Base-by-base conservation (phyloP, 2,888 invertebrate genomes). In the Coenonympha glycerion region DNA sequence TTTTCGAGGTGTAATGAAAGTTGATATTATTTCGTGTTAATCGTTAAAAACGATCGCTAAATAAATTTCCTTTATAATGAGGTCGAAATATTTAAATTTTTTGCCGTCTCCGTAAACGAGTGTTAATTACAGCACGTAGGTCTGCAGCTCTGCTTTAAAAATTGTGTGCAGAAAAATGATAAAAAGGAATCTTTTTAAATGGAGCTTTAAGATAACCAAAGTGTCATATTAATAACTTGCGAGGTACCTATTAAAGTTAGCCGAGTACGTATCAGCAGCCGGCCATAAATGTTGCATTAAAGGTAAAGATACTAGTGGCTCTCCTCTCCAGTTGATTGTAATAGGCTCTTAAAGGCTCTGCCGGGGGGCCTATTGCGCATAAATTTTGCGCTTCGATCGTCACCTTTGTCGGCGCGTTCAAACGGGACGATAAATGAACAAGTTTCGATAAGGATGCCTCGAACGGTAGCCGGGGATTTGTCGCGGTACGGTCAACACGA, bases 401-500 rank as follows among this genome's bases (percentile, higher is more conserved):
- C 84, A 81, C 81, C 75, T 83, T 80, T 81, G 84, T 79, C 85
- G 86, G 86, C 77, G 68, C 66, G 67, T 67, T 79, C 77, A 79
- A 83, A 79, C 70, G 73, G 55, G 56, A 58, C 74, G 79, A 81
- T 82, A 82, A 79, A 71, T 73, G 77, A 76, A 72, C 68, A 67
- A 60, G 66, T 56, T 58, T 69, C 74, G 83, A 84, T 84, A 84
- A 78, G 65, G 62, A 62, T 56, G 65, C 50, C 49, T 68, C 65
- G 70, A 73, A 83, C 85, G 79, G 85, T 84, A 85, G 86, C 82
- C 61, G 67, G 70, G 76, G 82, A 82, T 83, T 85, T 82, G 80
- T 83, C 79, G 73, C 69, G 62, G 82, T 79, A 83, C 76, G 60
- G 86, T 81, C 84, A 83, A 79, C 84, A 84, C 26, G 57, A 59